Base-by-base conservation (phyloP, 2,113 vertebrate genomes). In the Anguilla japonica region DNA sequence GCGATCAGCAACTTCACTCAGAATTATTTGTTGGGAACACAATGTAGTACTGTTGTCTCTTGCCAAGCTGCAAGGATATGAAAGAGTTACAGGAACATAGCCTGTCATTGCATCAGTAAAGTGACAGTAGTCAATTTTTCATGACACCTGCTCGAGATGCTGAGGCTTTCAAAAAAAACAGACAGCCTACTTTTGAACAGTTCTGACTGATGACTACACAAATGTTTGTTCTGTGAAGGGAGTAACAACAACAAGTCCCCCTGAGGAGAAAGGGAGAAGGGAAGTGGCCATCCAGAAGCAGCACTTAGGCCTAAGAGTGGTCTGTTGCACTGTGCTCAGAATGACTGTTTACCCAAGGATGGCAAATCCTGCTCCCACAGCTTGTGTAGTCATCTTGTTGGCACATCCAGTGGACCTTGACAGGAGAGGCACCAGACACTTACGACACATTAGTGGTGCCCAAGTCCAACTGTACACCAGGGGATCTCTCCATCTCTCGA, bases 391-490 rank as follows among this genome's bases (percentile, higher is more conserved):
- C 88, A 89, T 90, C 89, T 87, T 71, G 83, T 88, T 90, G 88
- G 88, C 89, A 88, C 83, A 87, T 86, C 85, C 85, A 87, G 87
- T 67, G 86, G 87, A 90, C 87, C 88, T 86, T 89, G 85, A 90
- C 87, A 60, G 83, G 71, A 83, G 79, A 41, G 41, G 79, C 84
- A 50, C 84, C 78, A 53, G 41, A 67, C 80, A 63, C 79, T 75
- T 85, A 82, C 86, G n/a, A 60, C 84, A 63, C 63, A 78, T 89
- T 82, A 85, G 63, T 56, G 4, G 46, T 20, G 83, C 40, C 67
- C 40, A 43, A 8, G 57, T 81, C 80, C 46, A 79, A 50, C n/a
- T 43, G 50, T n/a, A 63, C 67, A 81, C 18, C 7, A 63, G 82
- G 34, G 83, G 83, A 11, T 2, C 79, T 57, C n/a, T 43, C 83